phyloP scores from a whole-genome alignment of 2,797 vertebrate species.

The Enteromius paludinosus region DNA sequence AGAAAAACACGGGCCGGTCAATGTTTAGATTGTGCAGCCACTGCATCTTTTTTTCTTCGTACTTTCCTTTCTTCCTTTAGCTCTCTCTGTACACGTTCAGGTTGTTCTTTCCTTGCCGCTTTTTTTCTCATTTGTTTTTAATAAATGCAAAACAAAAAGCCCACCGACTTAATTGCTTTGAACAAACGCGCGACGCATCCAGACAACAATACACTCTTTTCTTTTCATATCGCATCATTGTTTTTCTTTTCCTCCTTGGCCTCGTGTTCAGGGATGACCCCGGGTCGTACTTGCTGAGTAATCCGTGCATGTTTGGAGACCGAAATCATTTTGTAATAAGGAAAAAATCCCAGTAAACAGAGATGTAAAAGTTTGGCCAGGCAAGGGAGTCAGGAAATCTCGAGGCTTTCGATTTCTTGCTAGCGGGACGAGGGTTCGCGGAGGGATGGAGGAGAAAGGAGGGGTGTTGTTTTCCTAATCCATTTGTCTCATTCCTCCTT shows the following conservation, averaged over 20 bases:
- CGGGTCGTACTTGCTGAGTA: conserved; percentile 42
- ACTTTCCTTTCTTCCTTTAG: neutral
- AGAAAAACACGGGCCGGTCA: conserved; percentile 71
- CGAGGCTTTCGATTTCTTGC: conserved; percentile 22
- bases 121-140: conserved; percentile 15
- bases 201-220: neutral
- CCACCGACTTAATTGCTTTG: conserved; percentile 62
- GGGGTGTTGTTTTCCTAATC: conserved; percentile 51
- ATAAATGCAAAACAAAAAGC: conserved; percentile 41
- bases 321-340: conserved; percentile 60
- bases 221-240: conserved; percentile 61
- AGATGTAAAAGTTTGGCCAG: conserved; percentile 50
- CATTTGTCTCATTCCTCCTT: conserved; percentile 44
- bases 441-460: conserved; percentile 5
- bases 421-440: neutral
- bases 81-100: conserved; percentile 1
- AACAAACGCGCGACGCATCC: conserved; percentile 47
- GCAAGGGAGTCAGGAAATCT: conserved; percentile 49
- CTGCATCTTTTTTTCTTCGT: conserved; percentile 59
- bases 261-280: conserved; percentile 19
- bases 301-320: conserved; percentile 57
- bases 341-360: conserved; percentile 53
- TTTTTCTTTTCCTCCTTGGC: conserved; percentile 47
- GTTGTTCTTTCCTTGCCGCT: conserved; percentile 14
- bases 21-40: conserved; percentile 65